These are phyloP conservation scores for Coreius guichenoti DNA, from an alignment of 2,797 vertebrate species.

Conservation along the genomic window DNA sequence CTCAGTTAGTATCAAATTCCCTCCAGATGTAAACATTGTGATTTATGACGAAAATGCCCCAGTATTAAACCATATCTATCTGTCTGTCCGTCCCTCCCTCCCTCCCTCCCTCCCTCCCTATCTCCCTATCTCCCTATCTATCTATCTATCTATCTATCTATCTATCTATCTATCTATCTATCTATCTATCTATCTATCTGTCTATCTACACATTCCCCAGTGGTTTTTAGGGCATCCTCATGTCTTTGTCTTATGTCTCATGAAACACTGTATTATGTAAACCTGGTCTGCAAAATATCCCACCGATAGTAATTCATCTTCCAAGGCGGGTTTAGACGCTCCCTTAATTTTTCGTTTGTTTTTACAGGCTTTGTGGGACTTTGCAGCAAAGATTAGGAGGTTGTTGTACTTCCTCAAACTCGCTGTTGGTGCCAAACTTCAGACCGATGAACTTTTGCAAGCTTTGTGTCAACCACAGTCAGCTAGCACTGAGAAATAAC, in stretches of 20 bases:
- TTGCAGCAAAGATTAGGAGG: slow-evolving; percentile 24
- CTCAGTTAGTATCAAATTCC: not conserved
- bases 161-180: too few species aligned
- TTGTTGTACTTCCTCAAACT: slow-evolving; percentile 36
- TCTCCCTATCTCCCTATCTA: too few species aligned
- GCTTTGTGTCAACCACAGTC: not conserved
- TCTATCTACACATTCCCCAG: not conserved
- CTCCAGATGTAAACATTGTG: slow-evolving; percentile 12
- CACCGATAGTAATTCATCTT: slow-evolving; percentile 12
- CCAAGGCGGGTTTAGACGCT: not conserved
- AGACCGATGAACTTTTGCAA: not conserved
- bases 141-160: too few species aligned
- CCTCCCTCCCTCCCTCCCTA: too few species aligned
- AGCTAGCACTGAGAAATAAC: slow-evolving; percentile 2
- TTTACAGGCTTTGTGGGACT: slow-evolving; percentile 37
- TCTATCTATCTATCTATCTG: too few species aligned
- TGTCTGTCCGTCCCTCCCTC: not conserved
- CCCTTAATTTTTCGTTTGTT: slow-evolving; percentile 36
- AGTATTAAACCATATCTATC: not conserved
- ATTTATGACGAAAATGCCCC: slow-evolving; percentile 7
- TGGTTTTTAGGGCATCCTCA: slow-evolving; percentile 17
- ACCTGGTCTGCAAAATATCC: slow-evolving; percentile 2
- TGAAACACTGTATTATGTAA: not conserved
- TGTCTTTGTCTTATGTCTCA: not conserved
- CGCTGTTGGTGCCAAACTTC: not conserved